Percentiles rank a stretch among this genome's conserved stretches.
phyloP scores from a whole-genome alignment of 2,797 vertebrate genomes.

The Ciconia nigra region DNA sequence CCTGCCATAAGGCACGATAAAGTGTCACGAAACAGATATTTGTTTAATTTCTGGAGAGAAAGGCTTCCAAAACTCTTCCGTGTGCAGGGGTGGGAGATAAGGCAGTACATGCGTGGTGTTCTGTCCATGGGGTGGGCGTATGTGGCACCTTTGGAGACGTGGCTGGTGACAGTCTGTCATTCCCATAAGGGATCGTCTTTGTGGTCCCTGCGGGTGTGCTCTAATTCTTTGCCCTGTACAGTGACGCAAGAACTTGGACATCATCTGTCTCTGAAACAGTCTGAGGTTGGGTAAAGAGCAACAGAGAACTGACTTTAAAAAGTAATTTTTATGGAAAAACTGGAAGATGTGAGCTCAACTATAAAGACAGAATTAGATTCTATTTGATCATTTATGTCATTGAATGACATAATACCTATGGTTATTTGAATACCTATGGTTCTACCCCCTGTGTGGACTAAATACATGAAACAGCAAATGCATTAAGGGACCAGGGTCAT shows the following conservation, averaged over 20 bases:
- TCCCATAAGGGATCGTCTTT: fast-evolving
- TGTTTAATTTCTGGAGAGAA: not conserved
- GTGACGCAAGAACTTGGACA: not conserved
- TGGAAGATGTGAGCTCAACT: not conserved
- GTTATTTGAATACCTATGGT: not conserved
- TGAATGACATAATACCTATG: too few relatives aligned
- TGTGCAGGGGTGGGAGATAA: fast-evolving
- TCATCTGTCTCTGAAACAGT: not conserved
- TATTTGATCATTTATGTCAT: not conserved
- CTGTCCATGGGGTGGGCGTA: not conserved
- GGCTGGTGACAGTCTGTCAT: not conserved
- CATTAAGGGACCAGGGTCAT: not conserved
- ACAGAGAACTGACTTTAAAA: not conserved
- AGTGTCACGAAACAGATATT: not conserved
- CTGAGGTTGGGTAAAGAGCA: not conserved
- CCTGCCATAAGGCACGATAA: not conserved
- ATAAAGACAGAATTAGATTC: not conserved
- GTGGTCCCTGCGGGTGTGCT: not conserved
- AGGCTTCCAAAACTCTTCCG: not conserved
- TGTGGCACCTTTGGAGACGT: not conserved
- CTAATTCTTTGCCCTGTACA: not conserved
- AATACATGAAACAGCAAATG: not conserved
- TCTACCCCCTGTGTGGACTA: fast-evolving
- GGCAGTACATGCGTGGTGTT: not conserved
- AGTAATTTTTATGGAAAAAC: not conserved